Base-by-base conservation (phyloP, 2,113 vertebrate species). In the Phyllostomus discolor region DNA sequence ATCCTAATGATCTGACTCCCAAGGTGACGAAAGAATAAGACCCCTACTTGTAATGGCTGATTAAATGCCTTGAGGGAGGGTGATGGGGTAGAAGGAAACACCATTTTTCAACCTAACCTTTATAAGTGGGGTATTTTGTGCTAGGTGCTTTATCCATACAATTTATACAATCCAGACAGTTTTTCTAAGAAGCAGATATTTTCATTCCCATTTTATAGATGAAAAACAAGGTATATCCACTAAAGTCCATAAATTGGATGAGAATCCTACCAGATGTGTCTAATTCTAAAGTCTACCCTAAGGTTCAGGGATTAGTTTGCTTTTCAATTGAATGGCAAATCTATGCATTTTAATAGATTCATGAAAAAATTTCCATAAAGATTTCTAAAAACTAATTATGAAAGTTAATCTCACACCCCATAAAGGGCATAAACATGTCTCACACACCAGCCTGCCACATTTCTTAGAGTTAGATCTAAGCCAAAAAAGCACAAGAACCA, bases 321-420 rank as follows among this genome's bases (percentile, higher is more conserved):
- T 97, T 95, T 95, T 88, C 54, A 73, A 31, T 0, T 64, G 79
- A 79, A 95, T 43, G 46, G 72, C 64, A 95, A 90, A 76, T 94
- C 67, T 11, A 4, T 91, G 69, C 85, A 94, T 91, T 96, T 94
- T 91, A 96, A 96, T 33, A 94, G 78, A 84, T 86, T 94, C 82
- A 88, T 96, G 69, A 91, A 93, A 94, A 85, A 69, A 94, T 89
- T 92, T 95, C 91, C 86, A 96, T 94, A 72, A 95, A 88, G 81
- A 97, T 95, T 95, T 83, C 50, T 87, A 93, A 84, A 95, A 93
- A 52, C 78, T 94, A 95, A 94, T 95, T 94, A 91, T 48, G 54
- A 95, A 96, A 88, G 62, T 76, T 97, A 97, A 95, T 94, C 95
- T 82, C 14, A 93, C 4, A 88, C 12, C 41, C 41, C 35, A 54